Evolutionary conservation across 2,113 vertebrate genomes (phyloP).

Genomic region (Potamarius usumacintae): DNA sequence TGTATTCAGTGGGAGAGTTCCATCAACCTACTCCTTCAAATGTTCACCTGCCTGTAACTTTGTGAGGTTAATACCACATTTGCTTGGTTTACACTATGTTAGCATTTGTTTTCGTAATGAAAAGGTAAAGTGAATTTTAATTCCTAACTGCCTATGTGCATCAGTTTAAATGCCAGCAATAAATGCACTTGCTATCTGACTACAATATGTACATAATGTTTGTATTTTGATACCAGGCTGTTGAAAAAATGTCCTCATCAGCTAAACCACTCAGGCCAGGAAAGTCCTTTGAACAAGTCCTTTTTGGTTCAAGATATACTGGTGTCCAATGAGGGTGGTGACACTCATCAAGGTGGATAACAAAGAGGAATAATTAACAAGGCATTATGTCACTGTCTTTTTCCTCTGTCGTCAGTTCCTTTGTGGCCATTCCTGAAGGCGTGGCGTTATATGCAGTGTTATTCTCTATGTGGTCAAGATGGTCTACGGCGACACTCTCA

Average conservation of each 20-base stretch:
- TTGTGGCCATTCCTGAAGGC: background rate
- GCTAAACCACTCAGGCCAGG: background rate
- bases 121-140: background rate
- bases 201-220: background rate
- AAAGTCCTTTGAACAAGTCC: background rate
- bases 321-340: background rate
- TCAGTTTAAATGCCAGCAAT: background rate
- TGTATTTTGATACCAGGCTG: background rate
- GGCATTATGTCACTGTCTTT: slow-evolving; percentile 9
- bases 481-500: slow-evolving; percentile 72
- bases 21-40: background rate
- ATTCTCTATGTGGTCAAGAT: slow-evolving; percentile 61
- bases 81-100: background rate
- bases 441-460: background rate
- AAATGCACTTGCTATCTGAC: background rate
- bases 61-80: background rate
- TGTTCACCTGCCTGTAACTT: background rate
- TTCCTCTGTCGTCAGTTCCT: slow-evolving; percentile 1
- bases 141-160: background rate
- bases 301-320: background rate
- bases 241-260: background rate
- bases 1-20: background rate
- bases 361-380: background rate
- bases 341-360: background rate
- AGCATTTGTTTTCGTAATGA: background rate